Conservation (phyloP, 2,797 vertebrate genomes). For the Acanthiza pusilla region DNA sequence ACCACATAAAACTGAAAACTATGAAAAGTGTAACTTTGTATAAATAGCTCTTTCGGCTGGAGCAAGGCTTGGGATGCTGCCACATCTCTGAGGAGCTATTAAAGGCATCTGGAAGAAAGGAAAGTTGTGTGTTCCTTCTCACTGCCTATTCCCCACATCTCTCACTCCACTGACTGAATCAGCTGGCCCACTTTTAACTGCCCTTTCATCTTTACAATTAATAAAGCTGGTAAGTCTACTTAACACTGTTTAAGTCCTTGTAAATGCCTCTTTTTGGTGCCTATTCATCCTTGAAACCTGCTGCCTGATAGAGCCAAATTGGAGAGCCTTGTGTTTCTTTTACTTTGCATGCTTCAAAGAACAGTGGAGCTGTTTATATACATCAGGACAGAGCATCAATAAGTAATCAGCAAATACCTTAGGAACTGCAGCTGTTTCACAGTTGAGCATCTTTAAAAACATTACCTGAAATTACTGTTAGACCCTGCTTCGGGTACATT, state of each 20-base stretch:
- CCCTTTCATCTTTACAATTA: neutral
- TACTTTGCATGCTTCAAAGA: neutral
- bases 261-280: neutral
- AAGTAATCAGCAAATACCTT: neutral
- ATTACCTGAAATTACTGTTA: neutral
- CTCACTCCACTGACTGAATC: neutral
- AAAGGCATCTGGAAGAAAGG: neutral
- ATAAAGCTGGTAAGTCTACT: neutral
- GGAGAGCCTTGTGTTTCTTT: neutral
- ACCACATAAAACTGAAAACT: neutral
- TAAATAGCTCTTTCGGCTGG: neutral
- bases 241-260: neutral
- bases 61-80: neutral
- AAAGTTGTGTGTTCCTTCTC: neutral
- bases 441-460: neutral
- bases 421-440: neutral
- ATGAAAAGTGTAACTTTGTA: neutral
- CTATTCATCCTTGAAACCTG: neutral
- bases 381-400: neutral
- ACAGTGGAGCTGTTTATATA: neutral
- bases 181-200: neutral
- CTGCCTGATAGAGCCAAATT: neutral
- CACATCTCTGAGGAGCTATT: neutral
- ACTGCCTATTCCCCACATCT: neutral
- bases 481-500: neutral